phyloP scores from a whole-genome alignment of 1,140 invertebrate genomes.

The Habropoda laboriosa region DNA sequence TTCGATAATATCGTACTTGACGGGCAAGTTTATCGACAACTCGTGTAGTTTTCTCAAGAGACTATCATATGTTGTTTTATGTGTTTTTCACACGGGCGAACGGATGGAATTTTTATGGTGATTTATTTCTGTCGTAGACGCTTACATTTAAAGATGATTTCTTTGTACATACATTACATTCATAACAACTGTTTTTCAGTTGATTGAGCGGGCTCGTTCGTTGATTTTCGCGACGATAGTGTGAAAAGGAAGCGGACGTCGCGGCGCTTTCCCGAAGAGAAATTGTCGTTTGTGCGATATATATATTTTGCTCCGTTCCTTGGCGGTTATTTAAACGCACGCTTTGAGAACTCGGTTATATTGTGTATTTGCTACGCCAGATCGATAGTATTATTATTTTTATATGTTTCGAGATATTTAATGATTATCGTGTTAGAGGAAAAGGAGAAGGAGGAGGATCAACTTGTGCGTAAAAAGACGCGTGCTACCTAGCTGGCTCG shows the following conservation, averaged over 20 bases:
- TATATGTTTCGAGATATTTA: conserved; percentile 57
- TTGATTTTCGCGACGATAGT: not conserved
- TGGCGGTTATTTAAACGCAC: not conserved
- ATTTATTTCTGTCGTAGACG: conserved; percentile 31
- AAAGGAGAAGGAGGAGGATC: not conserved
- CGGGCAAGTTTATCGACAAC: not conserved
- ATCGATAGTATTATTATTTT: conserved; percentile 73
- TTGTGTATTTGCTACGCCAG: conserved; percentile 37
- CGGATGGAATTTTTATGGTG: conserved; percentile 29
- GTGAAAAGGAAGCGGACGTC: not conserved
- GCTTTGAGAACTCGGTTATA: conserved; percentile 20
- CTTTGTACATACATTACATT: conserved; percentile 49
- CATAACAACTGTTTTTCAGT: conserved; percentile 4
- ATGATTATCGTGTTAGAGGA: conserved; percentile 2
- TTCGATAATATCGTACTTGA: conserved; percentile 15
- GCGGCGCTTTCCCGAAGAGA: not conserved
- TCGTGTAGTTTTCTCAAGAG: conserved; percentile 11
- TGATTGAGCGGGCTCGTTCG: not conserved
- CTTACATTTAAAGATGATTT: conserved; percentile 30
- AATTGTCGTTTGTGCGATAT: not conserved
- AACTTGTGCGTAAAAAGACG: not conserved
- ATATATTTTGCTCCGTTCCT: not conserved
- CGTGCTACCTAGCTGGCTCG: not conserved
- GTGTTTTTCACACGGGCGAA: conserved; percentile 21
- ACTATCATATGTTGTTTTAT: conserved; percentile 21